Evolutionary conservation across 2,797 vertebrate genomes (phyloP), one percentile per base, ranked within the genome.

Genomic region (Pagetopsis macropterus): DNA sequence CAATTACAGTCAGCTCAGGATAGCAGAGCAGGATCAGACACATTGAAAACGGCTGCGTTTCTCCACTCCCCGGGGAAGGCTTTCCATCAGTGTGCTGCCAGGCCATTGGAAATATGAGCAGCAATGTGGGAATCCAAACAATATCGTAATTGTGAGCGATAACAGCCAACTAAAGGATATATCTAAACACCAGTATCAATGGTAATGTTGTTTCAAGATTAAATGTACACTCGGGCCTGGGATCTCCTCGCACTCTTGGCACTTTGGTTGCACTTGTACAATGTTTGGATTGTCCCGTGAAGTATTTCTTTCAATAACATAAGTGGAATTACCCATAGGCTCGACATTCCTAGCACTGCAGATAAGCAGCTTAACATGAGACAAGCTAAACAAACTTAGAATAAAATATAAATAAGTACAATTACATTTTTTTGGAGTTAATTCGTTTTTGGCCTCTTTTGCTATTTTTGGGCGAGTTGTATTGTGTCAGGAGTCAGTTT

Each of bases 1-100:
- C 87, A 90, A 89, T 92, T 91, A 88, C 85, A 85, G 85, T 86
- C 82, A 71, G 82, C 72, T 67, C 69, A 13, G 82, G 79, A 89
- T 62, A 65, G 87, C 80, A 65, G 66, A 83, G 84, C 78, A 46
- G 83, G 81, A 89, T 89, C 76, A 85, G 89, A 89, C 83, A 50
- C 79, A 76, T 75, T 81, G 82, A 82, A 86, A 86, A 84, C 51
- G 84, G 78, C 72, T 72, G 73, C 74, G 31, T 84, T 85, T 86
- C 70, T 63, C 79, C 76, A 84, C 82, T 85, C 83, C 86, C 86
- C 48, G 4, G 76, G 85, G 85, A 84, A 63, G 60, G 15, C 31
- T 48, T 67, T 85, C 83, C 83, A 65, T 80, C 77, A 79, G 66
- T 10, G 70, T 43, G 78, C 82, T 77, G 70, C 71, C 84, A 73